Base-by-base conservation (phyloP, 2,888 invertebrate species). In the Rotaria magnacalcarata region DNA sequence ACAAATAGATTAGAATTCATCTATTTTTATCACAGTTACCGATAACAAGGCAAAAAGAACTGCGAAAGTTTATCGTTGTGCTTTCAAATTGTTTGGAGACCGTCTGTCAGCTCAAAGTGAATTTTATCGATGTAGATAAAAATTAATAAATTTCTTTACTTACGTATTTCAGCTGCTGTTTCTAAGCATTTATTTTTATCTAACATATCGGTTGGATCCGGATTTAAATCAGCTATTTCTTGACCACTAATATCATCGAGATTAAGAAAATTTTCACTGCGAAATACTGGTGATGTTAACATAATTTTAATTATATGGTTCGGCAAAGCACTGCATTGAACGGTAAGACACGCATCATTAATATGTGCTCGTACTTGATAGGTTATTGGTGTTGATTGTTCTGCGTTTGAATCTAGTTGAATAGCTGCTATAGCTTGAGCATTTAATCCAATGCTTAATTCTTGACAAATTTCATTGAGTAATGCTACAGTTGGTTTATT, bases 171-270 rank as follows among this genome's bases (percentile, higher is more conserved):
- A 93, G 98, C 97, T 93, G 99, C 95, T 93, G 98, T 97, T 94
- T 96, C 95, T 94, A 99, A 95, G 94, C 98, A 98, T 94, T 96
- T 96, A 94, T 96, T 95, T 94, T 96, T 96, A 94, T 96, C 96
- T 93, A 98, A 95, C 92, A 96, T 95, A 93, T 97, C 97, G 93
- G 94, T 93, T 89, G 94, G 93, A 90, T 93, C 93, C 92, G 93
- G 93, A 80, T 80, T 80, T n/a, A 80, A 80, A 47, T 43, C 47
- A 24, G 24, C 11, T 80, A 80, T 47, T 80, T 80, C 24, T 47
- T 47, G 43, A 21, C 80, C 47, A 19, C 24, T 47, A 1, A 0
- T 47, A 11, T 80, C 47, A n/a, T 43, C 43, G 7, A 80, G n/a
- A 80, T 80, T 80, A 47, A 80, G 47, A 80, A 80, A 80, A 47